Base-by-base conservation (phyloP, 2,888 invertebrate species). In the Oligia strigilis region DNA sequence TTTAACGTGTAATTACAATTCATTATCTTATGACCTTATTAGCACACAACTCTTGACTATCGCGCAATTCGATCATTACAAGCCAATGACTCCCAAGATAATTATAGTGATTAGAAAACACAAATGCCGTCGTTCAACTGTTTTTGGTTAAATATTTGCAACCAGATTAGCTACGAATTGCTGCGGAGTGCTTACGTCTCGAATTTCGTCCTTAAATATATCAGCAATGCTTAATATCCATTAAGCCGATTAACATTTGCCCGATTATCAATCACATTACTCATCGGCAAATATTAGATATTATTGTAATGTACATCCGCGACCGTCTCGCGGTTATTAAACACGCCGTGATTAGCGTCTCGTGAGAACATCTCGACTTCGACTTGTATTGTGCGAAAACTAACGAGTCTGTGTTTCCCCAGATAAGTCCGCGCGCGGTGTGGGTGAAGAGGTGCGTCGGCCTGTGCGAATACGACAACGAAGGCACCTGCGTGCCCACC, bases 381-480 rank as follows among this genome's bases (percentile, higher is more conserved):
- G 40, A n/a, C 72, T 76, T 85, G 88, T 89, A 90, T 90, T 90
- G 90, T 90, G 82, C 81, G 70, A 71, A 60, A 60, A 77, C 85
- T 91, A 83, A 91, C 89, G 91, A 89, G 84, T 84, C 86, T 89
- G 92, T 92, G 84, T 93, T 94, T 95, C 93, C 94, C 93, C 95
- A 97, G 97, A 93, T 97, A 85, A 95, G 91, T 81, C 97, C 97
- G 6, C 93, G 95, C 67, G 94, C 95, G 9, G 95, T 96, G 81
- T 97, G 97, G 97, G 95, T 97, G 76, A 96, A 96, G 86, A 92
- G 95, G 19, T 97, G 97, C 89, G 94, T 95, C 75, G 97, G 97
- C 14, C 93, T 96, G 73, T 97, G 97, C 91, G 95, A 95, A 90
- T 94, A 92, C 85, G 94, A 93, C 64, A 92, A 91, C 78, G 90